These are phyloP conservation scores for Ligdia adustata DNA, from an alignment of 2,888 invertebrate species.

Conservation along the genomic window DNA sequence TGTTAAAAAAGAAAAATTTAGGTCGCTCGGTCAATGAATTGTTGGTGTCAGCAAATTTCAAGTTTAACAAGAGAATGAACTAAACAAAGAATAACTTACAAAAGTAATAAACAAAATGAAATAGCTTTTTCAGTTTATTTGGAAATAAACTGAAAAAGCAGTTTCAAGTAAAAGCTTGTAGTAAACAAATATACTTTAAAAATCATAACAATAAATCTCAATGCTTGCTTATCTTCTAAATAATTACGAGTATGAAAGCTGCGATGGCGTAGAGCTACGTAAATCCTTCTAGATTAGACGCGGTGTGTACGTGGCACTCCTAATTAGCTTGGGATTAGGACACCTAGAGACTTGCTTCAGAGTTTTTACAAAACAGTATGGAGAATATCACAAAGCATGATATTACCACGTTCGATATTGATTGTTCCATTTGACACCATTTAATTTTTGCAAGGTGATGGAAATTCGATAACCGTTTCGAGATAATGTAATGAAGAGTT, in stretches of 20 bases:
- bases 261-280: conserved; percentile 7
- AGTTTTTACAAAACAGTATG: not conserved
- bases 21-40: too few species aligned
- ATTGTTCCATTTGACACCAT: not conserved
- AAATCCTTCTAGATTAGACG: conserved; percentile 24
- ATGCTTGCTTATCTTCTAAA: conserved; percentile 2
- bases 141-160: too few species aligned
- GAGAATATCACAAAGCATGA: not conserved
- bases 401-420: too few species aligned
- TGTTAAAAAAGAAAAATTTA: too few species aligned
- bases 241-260: conserved; percentile 3
- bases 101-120: too few species aligned
- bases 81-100: too few species aligned
- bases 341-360: conserved; percentile 2
- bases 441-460: not conserved
- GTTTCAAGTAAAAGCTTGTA: not conserved
- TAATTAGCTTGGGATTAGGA: conserved; percentile 30
- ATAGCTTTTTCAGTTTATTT: too few species aligned
- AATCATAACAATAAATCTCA: conserved; percentile 1
- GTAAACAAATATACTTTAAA: too few species aligned
- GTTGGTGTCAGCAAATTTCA: too few species aligned
- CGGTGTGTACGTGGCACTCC: conserved; percentile 13
- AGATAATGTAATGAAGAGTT: not conserved
- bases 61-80: too few species aligned
- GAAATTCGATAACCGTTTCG: too few species aligned